A percentile compares a stretch with the other conserved stretches of the same genome.
Evolutionary conservation across 2,113 vertebrate species (phyloP).

Genomic region (Cromileptes altivelis): DNA sequence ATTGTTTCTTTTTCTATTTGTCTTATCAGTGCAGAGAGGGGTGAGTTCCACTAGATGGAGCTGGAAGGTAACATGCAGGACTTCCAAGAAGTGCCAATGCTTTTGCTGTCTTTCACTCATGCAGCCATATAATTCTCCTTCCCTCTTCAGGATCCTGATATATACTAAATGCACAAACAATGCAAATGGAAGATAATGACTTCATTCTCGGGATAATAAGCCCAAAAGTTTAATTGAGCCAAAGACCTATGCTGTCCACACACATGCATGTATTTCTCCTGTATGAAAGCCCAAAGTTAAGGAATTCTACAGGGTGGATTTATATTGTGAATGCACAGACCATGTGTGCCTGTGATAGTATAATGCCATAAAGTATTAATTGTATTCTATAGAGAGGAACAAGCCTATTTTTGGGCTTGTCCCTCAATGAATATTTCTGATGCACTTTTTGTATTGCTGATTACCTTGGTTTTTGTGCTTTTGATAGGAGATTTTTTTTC

Average conservation of each 20-base stretch:
- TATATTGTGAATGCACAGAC: conserved; percentile 37
- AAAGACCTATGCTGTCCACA: conserved; percentile 60
- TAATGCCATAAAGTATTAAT: conserved; percentile 79
- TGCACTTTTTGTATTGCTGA: conserved; percentile 75
- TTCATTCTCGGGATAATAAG: conserved; percentile 35
- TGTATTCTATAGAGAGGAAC: conserved; percentile 45
- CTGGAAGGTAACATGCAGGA: conserved; percentile 30
- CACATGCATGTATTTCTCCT: conserved; percentile 34
- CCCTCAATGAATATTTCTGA: conserved; percentile 49
- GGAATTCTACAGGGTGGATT: conserved; percentile 26
- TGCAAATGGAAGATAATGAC: conserved; percentile 76
- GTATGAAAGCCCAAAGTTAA: conserved; percentile 5
- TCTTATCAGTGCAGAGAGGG: conserved; percentile 6
- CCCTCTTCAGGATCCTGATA: conserved; percentile 30
- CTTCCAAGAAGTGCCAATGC: conserved; percentile 33
- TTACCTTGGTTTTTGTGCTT: conserved; percentile 40
- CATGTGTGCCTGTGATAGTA: conserved; percentile 53
- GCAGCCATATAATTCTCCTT: conserved; percentile 13
- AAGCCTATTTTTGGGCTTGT: conserved; percentile 18
- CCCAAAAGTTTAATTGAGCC: conserved; percentile 66
- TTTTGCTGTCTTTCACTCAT: conserved; percentile 57
- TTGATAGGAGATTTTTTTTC: conserved; percentile 22
- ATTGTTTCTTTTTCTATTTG: conserved; percentile 11
- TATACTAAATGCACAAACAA: conserved; percentile 78
- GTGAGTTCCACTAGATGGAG: conserved; percentile 51